phyloP scores from a whole-genome alignment of 2,888 invertebrate species.

The Petrophora chlorosata region DNA sequence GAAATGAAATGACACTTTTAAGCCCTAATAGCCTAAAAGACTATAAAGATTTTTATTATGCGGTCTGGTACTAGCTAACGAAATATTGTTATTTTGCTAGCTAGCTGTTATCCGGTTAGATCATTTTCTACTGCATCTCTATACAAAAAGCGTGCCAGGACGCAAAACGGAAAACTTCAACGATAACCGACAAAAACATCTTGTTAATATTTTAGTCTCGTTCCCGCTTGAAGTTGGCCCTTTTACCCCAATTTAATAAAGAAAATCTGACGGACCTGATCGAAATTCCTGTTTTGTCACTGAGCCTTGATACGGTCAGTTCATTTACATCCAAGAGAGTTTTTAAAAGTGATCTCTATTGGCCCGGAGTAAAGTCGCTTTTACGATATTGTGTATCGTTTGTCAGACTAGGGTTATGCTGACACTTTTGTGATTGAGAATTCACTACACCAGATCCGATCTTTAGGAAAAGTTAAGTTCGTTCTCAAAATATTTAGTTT shows the following conservation, averaged over 20 bases:
- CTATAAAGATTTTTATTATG: too few relatives aligned
- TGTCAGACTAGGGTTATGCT: conserved; percentile 47
- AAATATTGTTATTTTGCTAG: background rate
- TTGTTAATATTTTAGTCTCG: conserved; percentile 46
- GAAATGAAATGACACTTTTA: too few relatives aligned
- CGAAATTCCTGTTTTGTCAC: conserved; percentile 52
- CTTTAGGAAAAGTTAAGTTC: too few relatives aligned
- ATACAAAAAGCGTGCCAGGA: conserved; percentile 15
- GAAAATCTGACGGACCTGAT: conserved; percentile 45
- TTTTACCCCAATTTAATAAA: conserved; percentile 45
- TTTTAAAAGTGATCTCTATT: conserved; percentile 27
- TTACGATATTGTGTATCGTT: conserved; percentile 13
- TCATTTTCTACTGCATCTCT: conserved; percentile 6
- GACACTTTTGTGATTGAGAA: conserved; percentile 46
- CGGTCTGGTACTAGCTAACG: too few relatives aligned
- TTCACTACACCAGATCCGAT: conserved; percentile 8
- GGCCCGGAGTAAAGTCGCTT: conserved; percentile 31
- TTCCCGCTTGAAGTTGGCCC: conserved; percentile 34
- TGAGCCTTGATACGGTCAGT: conserved; percentile 38
- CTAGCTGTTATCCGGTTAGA: background rate
- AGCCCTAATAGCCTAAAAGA: too few relatives aligned
- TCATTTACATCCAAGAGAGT: conserved; percentile 32
- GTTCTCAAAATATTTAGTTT: too few relatives aligned
- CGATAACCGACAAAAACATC: conserved; percentile 32
- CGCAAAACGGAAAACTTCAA: conserved; percentile 26